Base-by-base conservation (phyloP, 2,797 vertebrate genomes). In the Furcifer pardalis region DNA sequence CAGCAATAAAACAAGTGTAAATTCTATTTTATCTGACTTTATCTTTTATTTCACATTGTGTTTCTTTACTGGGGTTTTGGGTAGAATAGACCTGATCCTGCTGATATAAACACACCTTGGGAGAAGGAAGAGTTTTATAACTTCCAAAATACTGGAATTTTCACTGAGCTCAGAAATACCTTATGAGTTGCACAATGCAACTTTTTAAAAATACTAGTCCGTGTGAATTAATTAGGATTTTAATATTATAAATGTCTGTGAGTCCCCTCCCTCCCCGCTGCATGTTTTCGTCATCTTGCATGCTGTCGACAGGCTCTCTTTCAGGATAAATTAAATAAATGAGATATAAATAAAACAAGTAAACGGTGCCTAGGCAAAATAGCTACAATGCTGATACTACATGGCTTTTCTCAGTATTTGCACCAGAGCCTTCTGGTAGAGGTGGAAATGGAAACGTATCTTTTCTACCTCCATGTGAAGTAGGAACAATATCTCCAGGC, bases 401-500 rank as follows among this genome's bases (percentile, higher is more conserved):
- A 6, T 42, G 30, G 8, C 8, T 60, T 44, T 71, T 10, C 65
- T 9, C 52, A 62, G 17, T 10, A 15, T 5, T 68, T 21, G 23
- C 46, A 25, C 25, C 52, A 46, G 37, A 71, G 2, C 4, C 1
- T n/a, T 77, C 84, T n/a, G 49, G 30, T 27, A 25, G 32, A 23
- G 3, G 15, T 27, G 52, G 13, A 10, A 19, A 30, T 30, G 25
- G 65, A 87, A 90, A 86, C 76, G 73, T 71, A 63, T 69, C 49
- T 44, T 13, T 82, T 6, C 2, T 71, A 1, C 12, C 21, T 71
- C 30, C 37, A 35, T 83, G 66, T 3, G 46, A 82, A 90, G 75
- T 56, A 10, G 60, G 32, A 79, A 52, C 40, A 52, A 59, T 85
- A 75, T 85, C 65, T 85, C 32, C 30, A 62, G 1, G 83, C 56